These are phyloP conservation scores for Naja naja DNA, from an alignment of 2,113 vertebrate species.

Conservation along the genomic window DNA sequence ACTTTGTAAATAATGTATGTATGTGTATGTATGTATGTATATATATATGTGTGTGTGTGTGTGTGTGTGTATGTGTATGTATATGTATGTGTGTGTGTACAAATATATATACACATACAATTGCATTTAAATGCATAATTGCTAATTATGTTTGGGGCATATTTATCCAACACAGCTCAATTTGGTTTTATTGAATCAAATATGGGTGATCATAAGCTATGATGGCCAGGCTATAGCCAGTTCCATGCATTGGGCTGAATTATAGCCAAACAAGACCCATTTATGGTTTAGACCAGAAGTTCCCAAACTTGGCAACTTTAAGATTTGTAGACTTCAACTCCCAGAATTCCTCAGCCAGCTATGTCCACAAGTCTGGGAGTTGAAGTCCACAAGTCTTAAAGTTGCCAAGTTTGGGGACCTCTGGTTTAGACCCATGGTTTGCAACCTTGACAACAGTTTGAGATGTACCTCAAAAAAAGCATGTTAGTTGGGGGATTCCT, in stretches of 20 bases:
- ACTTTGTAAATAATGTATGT: too few relatives aligned
- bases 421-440: neutral
- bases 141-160: neutral
- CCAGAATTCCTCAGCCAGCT: too few relatives aligned
- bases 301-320: too few relatives aligned
- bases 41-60: neutral
- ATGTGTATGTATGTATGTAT: too few relatives aligned
- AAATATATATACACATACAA: neutral
- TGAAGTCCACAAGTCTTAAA: too few relatives aligned
- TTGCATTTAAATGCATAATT: neutral
- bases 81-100: neutral
- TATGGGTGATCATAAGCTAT: neutral
- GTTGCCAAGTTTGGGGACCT: too few relatives aligned
- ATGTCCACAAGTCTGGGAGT: too few relatives aligned
- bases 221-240: neutral
- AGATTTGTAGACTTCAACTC: too few relatives aligned
- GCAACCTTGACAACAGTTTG: neutral
- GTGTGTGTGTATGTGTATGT: neutral
- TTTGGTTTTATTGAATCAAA: neutral
- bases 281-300: neutral
- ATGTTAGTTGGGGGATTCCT: neutral
- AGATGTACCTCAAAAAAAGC: neutral
- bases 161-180: neutral
- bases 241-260: neutral
- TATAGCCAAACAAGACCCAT: neutral